Conservation (phyloP, 2,888 invertebrate species). For the Dioctria linearis region DNA sequence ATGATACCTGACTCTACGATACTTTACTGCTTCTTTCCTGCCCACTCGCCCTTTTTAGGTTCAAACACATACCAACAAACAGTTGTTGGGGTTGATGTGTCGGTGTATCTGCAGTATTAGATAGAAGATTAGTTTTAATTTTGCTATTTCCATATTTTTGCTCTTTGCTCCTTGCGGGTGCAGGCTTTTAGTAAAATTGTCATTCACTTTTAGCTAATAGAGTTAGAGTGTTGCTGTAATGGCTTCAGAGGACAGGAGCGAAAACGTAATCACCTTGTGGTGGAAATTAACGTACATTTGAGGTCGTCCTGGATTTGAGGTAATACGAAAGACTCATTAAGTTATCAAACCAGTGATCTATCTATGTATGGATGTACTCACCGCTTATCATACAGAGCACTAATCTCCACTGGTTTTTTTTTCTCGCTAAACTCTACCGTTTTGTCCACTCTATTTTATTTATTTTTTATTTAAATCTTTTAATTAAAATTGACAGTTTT, state of each 20-base stretch:
- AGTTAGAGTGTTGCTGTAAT: not conserved
- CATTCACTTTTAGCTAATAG: constrained; percentile 28
- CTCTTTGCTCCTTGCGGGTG: not conserved
- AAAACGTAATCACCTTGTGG: constrained; percentile 16
- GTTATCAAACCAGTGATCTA: not conserved
- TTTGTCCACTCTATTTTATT: too few species aligned
- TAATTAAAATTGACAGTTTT: too few species aligned
- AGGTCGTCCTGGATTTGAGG: constrained; percentile 4
- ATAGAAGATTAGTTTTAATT: constrained; percentile 38
- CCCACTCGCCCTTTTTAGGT: not conserved
- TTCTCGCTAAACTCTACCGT: too few species aligned
- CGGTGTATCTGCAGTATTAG: constrained; percentile 16
- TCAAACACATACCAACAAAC: not conserved
- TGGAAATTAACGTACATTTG: constrained; percentile 1
- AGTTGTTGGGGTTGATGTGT: constrained; percentile 3
- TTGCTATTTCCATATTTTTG: constrained; percentile 29
- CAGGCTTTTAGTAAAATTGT: constrained; percentile 24
- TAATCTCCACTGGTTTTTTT: too few species aligned
- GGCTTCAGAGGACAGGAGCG: not conserved
- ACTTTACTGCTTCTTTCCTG: not conserved
- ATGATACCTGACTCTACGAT: not conserved
- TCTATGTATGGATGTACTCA: too few species aligned
- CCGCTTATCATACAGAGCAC: too few species aligned
- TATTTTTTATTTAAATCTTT: too few species aligned
- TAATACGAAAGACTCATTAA: not conserved